Evolutionary conservation across 2,888 invertebrate genomes (phyloP), one percentile per base, ranked within the genome.

Genomic region (Diarsia brunnea): DNA sequence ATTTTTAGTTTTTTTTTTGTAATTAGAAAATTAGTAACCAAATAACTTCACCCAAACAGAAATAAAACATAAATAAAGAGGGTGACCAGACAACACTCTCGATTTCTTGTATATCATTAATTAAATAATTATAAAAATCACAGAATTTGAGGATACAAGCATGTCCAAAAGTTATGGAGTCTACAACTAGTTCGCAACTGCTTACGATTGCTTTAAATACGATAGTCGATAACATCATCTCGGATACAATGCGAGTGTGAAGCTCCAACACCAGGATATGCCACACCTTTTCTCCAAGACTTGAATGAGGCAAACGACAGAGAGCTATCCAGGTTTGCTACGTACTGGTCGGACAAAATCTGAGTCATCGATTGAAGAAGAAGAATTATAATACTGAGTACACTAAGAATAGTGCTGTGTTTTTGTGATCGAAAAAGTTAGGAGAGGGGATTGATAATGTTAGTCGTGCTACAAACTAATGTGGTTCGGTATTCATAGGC

Each of bases 91-190:
- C 84, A 84, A 85, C 79, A 89, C 90, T 89, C 89, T 88, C 86
- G 75, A 73, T 87, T 72, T 70, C 74, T 82, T 84, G 84, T 77
- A 82, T 84, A 86, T 79, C 81, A 80, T 84, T 82, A 83, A 80
- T 84, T 82, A 83, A 85, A 80, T 82, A 85, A 85, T 89, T 73
- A 87, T 70, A 82, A 75, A 91, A 88, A 94, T 93, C 93, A 93
- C 94, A 94, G 92, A 88, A 89, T 87, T 90, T 88, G 78, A 90
- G 91, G 90, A 91, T 90, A 88, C 82, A 79, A 84, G 73, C 75
- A 80, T 87, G 85, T 88, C 87, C 87, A 84, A 87, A 78, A 64
- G 31, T 67, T 69, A 61, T 72, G 74, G 73, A 79, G 70, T 80
- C 71, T 71, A 84, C 63, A 65, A 72, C 58, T 51, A 65, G 21